Percentiles rank a stretch among this genome's conserved stretches.
These are phyloP conservation scores for Luscinia luscinia DNA, from an alignment of 2,797 vertebrate genomes.

Conservation along the genomic window DNA sequence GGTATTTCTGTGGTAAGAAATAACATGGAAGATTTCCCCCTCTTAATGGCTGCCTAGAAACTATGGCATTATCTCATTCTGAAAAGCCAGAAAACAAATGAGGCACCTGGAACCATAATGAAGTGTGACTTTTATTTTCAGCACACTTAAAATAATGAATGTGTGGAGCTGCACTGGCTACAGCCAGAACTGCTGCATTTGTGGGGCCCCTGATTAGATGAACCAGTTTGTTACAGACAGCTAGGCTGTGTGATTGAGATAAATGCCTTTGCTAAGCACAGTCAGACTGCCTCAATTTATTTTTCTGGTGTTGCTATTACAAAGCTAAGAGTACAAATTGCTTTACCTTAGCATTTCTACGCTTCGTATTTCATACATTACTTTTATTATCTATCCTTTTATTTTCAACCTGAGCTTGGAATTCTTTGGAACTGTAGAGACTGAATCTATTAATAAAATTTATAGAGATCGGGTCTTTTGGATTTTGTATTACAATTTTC, in stretches of 20 bases:
- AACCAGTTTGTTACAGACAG: background rate
- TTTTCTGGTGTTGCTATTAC: background rate
- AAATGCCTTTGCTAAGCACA: background rate
- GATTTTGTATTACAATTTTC: background rate
- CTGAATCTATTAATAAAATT: background rate
- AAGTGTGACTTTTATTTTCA: constrained; percentile 5
- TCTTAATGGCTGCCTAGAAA: background rate
- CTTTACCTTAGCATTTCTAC: background rate
- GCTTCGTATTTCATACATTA: background rate
- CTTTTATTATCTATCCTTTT: background rate
- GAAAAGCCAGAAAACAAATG: background rate
- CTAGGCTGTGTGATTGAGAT: background rate
- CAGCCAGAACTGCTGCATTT: background rate
- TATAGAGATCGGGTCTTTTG: background rate
- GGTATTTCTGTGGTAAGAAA: background rate
- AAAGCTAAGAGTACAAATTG: background rate
- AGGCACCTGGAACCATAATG: background rate
- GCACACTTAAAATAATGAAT: background rate
- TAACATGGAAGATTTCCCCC: background rate
- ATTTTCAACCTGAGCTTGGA: background rate
- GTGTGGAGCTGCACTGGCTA: background rate
- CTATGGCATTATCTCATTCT: background rate
- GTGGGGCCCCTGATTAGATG: constrained; percentile 29
- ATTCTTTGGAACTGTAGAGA: background rate
- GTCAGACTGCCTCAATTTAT: background rate